phyloP scores from a whole-genome alignment of 2,113 vertebrate species.

The Nestor notabilis region DNA sequence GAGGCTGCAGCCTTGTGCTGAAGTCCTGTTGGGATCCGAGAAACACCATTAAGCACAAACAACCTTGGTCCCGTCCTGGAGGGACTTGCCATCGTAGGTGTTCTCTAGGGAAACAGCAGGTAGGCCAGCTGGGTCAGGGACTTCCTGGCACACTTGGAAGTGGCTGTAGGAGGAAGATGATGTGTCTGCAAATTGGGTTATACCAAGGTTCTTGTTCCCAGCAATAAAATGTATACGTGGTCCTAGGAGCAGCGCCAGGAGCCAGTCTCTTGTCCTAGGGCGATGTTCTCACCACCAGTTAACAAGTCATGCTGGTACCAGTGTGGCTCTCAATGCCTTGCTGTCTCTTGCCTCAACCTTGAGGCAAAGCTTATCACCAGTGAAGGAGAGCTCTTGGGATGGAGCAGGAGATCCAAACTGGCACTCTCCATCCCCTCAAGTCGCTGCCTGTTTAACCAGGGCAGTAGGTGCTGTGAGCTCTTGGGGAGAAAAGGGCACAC shows the following conservation, averaged over 20 bases:
- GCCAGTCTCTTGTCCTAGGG: not conserved
- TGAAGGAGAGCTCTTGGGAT: not conserved
- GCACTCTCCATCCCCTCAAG: not conserved
- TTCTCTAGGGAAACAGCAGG: not conserved
- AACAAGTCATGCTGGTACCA: not conserved
- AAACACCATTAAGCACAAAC: not conserved
- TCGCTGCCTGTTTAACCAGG: not conserved
- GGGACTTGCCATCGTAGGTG: not conserved
- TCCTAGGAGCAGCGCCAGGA: not conserved
- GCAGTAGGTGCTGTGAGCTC: not conserved
- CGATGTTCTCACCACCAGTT: not conserved
- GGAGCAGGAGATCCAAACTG: not conserved
- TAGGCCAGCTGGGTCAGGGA: not conserved
- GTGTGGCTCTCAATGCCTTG: not conserved
- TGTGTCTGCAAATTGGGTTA: not conserved
- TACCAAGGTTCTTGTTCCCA: not conserved
- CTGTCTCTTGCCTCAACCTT: not conserved
- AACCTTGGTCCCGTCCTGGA: not conserved
- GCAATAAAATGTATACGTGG: not conserved
- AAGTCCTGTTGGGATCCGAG: fast-evolving
- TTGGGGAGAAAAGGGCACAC: fast-evolving
- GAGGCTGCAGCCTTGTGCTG: not conserved
- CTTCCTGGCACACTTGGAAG: not conserved
- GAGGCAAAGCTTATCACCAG: not conserved
- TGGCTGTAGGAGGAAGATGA: not conserved